Evolutionary conservation across 1,140 invertebrate genomes (phyloP).

Genomic region (Thrips palmi): DNA sequence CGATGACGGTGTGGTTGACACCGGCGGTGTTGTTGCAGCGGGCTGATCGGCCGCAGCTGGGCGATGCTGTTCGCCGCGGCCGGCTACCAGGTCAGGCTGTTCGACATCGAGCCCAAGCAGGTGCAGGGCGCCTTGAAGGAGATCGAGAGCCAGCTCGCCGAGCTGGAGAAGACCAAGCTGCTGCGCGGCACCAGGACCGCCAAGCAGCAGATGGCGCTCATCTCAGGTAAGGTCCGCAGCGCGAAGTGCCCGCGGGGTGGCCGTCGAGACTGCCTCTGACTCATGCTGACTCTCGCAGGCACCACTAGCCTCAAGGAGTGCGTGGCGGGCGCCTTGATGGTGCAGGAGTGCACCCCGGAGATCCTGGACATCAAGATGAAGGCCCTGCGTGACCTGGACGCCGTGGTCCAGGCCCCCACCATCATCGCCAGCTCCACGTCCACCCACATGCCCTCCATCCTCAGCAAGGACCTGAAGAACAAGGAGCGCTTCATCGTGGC

Average conservation of each 20-base stretch:
- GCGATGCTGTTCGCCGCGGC: conserved; percentile 88
- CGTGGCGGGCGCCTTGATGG: conserved; percentile 48
- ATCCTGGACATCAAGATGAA: conserved; percentile 66
- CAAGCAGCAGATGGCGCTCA: conserved; percentile 52
- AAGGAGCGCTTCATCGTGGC: conserved; percentile 57
- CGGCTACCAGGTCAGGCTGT: conserved; percentile 71
- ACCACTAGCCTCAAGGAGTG: conserved; percentile 41
- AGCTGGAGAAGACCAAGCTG: conserved; percentile 41
- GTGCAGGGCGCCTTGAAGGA: conserved; percentile 51
- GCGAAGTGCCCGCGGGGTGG: too few relatives aligned
- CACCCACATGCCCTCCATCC: conserved; percentile 69
- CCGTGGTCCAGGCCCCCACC: conserved; percentile 44
- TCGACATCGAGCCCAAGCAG: conserved; percentile 59
- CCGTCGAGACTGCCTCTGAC: too few relatives aligned
- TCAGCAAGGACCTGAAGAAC: conserved; percentile 62
- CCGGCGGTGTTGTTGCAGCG: too few relatives aligned
- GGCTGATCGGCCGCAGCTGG: conserved; percentile 85
- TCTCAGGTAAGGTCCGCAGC: conserved; percentile 45
- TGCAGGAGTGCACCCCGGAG: conserved; percentile 89
- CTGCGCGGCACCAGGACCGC: conserved; percentile 54
- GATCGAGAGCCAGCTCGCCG: conserved; percentile 50
- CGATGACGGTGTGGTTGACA: too few relatives aligned
- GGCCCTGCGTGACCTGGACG: conserved; percentile 61
- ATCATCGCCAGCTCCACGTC: conserved; percentile 84
- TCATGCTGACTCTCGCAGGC: too few relatives aligned